These are phyloP conservation scores for Enteromius argenteus DNA, from an alignment of 2,797 vertebrate species.

Conservation along the genomic window DNA sequence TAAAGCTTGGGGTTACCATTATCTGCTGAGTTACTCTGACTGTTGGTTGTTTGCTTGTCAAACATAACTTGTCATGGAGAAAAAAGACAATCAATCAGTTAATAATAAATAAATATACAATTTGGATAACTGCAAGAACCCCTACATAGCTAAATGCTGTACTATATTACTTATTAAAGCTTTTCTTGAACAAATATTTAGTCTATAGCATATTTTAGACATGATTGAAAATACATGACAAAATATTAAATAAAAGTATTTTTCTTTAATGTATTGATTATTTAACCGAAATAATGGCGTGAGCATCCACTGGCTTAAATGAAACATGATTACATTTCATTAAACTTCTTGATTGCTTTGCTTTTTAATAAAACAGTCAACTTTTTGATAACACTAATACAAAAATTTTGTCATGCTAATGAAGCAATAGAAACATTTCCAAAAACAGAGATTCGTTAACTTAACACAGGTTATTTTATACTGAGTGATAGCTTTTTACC, in stretches of 20 bases:
- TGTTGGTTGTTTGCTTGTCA: constrained; percentile 27
- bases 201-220: background rate
- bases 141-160: background rate
- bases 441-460: background rate
- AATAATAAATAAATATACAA: background rate
- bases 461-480: background rate
- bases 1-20: background rate
- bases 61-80: constrained; percentile 22
- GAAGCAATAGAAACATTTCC: background rate
- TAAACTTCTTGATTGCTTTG: background rate
- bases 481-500: background rate
- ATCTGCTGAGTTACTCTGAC: background rate
- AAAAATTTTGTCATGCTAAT: background rate
- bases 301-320: background rate
- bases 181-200: background rate
- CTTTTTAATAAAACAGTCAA: background rate
- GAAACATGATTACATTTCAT: background rate
- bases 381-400: background rate
- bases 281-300: background rate
- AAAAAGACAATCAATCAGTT: background rate
- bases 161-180: too few species aligned
- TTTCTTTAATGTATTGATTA: background rate
- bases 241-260: background rate
- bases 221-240: background rate
- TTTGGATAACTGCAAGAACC: background rate